phyloP scores from a whole-genome alignment of 2,888 invertebrate genomes.

The Alloplasta piceator region DNA sequence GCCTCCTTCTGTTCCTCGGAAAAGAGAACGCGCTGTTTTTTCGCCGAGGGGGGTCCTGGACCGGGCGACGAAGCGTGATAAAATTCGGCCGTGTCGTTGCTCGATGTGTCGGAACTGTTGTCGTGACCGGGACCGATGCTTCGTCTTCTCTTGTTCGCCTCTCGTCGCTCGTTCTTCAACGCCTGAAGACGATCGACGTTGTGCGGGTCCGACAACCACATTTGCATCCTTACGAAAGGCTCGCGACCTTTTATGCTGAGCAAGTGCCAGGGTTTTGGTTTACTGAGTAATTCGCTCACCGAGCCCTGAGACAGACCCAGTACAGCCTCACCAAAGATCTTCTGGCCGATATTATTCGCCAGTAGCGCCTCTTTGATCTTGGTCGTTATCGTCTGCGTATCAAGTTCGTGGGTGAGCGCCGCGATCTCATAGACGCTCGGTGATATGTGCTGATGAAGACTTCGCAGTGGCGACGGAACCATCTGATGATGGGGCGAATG shows the following conservation, averaged over 20 bases:
- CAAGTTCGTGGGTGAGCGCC: slow-evolving; percentile 97
- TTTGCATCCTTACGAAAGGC: slow-evolving; percentile 97
- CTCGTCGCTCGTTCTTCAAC: slow-evolving; percentile 94
- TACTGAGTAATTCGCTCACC: slow-evolving; percentile 97
- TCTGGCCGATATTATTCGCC: slow-evolving; percentile 99
- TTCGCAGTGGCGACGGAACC: slow-evolving; percentile 87
- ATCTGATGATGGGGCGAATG: slow-evolving; percentile 87
- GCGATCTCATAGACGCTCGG: slow-evolving; percentile 99
- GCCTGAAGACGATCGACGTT: slow-evolving; percentile 97
- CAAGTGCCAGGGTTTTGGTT: slow-evolving; percentile 99
- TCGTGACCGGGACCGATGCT: slow-evolving; percentile 93
- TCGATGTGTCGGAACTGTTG: slow-evolving; percentile 94
- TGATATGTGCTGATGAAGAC: slow-evolving; percentile 92
- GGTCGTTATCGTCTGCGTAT: slow-evolving; percentile 97
- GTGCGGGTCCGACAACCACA: slow-evolving; percentile 98
- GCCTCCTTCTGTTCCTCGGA: slow-evolving; percentile 99
- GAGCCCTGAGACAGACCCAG: slow-evolving; percentile 98
- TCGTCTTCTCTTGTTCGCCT: slow-evolving; percentile 95
- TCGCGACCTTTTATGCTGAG: slow-evolving; percentile 98
- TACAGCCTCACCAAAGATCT: slow-evolving; percentile 99
- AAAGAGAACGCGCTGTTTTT: slow-evolving; percentile 97
- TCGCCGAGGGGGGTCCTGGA: slow-evolving; percentile 93
- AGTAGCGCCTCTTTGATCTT: slow-evolving; percentile 98
- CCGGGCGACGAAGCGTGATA: slow-evolving; percentile 92
- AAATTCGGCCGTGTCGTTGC: slow-evolving; percentile 94